Evolutionary conservation across 2,797 vertebrate genomes (phyloP), one percentile per base, ranked within the genome.

Genomic region (Chelon auratus): DNA sequence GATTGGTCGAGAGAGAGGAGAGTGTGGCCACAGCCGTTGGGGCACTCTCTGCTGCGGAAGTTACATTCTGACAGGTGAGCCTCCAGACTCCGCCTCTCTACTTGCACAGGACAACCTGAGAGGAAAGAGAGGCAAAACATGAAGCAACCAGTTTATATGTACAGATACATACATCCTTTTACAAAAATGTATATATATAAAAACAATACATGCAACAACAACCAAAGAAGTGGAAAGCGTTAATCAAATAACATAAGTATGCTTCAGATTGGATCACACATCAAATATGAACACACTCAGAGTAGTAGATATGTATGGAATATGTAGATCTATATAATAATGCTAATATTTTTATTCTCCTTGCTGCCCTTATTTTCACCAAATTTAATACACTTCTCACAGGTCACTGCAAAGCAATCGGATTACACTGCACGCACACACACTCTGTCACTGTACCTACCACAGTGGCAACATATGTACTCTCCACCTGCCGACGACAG

Each of bases 51-150:
- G 90, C 94, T 96, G 71, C 94, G 92, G 68, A 93, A 95, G 68
- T 94, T 95, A 9, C 96, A 97, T 76, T 94, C 94, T 0, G 93
- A 94, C 88, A 96, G 86, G 84, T 97, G 96, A 60, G 93, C 90
- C 15, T 96, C 95, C 75, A 97, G 52, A 62, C 93, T 93, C 7
- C 91, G 91, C 42, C 94, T 93, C 68, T 96, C 96, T 0, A 96
- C 82, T 90, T 95, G 95, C 57, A 95, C 91, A 0, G 94, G 92
- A 20, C 96, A 97, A 0, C 95, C 97, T 97, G 81, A 62, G 26
- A 51, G 58, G 48, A 65, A 47, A 64, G 15, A 26, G 24, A 50
- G 62, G 43, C 33, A 55, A 36, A 22, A 51, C 30, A 54, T 61
- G 10, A 37, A 59, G 15, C n/a, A 11, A 22, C 17, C 4, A 13